phyloP scores from a whole-genome alignment of 2,113 vertebrate genomes.

The Pygoscelis antarcticus region DNA sequence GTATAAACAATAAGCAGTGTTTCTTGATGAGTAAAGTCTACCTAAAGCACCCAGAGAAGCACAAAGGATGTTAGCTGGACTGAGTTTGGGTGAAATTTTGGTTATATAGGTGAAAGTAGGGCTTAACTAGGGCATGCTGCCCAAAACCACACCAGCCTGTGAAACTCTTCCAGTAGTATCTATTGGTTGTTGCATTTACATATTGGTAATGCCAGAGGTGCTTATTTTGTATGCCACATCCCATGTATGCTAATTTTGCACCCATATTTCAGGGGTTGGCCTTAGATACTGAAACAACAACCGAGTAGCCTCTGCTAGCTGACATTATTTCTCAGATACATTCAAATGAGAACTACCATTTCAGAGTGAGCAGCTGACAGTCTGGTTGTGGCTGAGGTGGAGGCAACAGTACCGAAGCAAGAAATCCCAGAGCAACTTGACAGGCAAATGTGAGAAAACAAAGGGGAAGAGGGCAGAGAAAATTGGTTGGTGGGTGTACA shows the following conservation, averaged over 20 bases:
- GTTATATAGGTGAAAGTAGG: background rate
- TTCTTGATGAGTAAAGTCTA: background rate
- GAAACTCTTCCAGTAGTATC: background rate
- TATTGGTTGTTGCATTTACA: background rate
- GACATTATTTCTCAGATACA: background rate
- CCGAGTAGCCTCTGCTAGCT: background rate
- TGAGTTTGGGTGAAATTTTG: background rate
- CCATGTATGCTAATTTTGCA: background rate
- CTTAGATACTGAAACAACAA: background rate
- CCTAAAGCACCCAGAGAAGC: background rate
- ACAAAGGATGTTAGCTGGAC: background rate
- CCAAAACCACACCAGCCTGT: background rate
- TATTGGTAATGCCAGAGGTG: background rate
- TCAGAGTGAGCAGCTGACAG: background rate
- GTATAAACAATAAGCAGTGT: background rate
- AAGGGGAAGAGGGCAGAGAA: background rate
- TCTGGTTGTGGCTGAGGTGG: background rate
- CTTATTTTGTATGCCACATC: background rate
- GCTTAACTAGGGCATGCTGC: background rate
- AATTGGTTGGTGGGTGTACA: background rate
- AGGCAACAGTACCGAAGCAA: background rate
- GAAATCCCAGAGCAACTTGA: background rate
- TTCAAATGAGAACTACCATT: background rate
- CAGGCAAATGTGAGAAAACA: background rate
- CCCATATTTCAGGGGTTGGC: rapidly evolving